Base-by-base conservation (phyloP, 1,140 invertebrate genomes). In the Heliconius nattereri region DNA sequence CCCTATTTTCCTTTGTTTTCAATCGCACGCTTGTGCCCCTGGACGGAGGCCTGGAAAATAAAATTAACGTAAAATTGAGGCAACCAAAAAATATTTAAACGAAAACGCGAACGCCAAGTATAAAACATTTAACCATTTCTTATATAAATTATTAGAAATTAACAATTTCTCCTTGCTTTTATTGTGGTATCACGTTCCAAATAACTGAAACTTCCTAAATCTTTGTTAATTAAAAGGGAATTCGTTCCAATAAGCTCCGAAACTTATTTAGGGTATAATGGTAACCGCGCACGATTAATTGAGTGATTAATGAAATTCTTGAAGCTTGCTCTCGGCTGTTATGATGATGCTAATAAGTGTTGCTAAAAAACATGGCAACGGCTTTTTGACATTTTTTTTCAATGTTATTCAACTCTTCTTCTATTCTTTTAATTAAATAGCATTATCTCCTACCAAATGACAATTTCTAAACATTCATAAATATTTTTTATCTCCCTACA, bases 201-300 rank as follows among this genome's bases (percentile, higher is more conserved):
- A 75, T 75, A 26, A 75, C n/a, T 37, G 5, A 40, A 75, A 75
- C 54, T 75, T 66, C 52, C 60, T 29, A n/a, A 75, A 75, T 29
- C 26, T 49, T 74, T 54, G 29, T 54, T 74, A 54, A 74, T 74
- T 74, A 54, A 32, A 19, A 49, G 23, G 49, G 29, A 75, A 75
- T 60, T 66, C 54, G 60, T 66, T 66, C 13, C 60, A 66, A 66
- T 66, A 66, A 66, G 29, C 26, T 66, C n/a, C 60, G 13, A 66
- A 66, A 66, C 23, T 66, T 29, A 66, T 66, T 29, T 29, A 3
- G 60, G 60, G 13, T 66, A 66, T 66, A 29, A 66, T 16, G 60
- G 60, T 29, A 66, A 66, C 60, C 23, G 60, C 60, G 60, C 23
- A 66, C 26, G 60, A 19, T 66, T 66, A 66, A 66, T 66, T 66